Conservation (phyloP, 2,797 vertebrate species). For the Falco concolor region DNA sequence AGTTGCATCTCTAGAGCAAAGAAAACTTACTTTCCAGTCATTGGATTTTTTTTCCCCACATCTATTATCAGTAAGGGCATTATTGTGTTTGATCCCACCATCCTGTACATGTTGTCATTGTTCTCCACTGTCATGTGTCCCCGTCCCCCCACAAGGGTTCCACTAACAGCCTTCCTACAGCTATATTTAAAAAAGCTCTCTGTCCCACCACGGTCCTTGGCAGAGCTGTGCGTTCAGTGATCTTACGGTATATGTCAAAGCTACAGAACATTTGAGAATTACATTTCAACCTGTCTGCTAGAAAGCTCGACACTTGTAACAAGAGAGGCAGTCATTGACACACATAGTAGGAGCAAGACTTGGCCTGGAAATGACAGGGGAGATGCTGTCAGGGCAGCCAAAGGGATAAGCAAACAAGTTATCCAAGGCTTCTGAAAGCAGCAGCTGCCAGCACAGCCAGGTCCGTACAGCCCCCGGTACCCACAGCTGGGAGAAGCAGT, state of each 20-base stretch:
- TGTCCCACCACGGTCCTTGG: neutral
- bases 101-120: no score
- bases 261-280: neutral
- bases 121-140: no score
- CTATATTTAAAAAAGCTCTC: neutral
- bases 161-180: neutral
- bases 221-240: accelerated
- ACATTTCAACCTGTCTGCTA: neutral
- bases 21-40: neutral
- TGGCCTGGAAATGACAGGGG: neutral
- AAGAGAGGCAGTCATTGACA: neutral
- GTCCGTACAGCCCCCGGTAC: accelerated
- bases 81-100: neutral
- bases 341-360: accelerated
- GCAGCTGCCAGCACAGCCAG: neutral
- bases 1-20: neutral
- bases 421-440: neutral
- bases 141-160: accelerated
- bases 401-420: neutral
- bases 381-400: neutral
- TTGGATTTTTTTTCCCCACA: neutral
- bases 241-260: neutral
- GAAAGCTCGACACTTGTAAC: neutral
- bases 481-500: accelerated
- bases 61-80: neutral